These are phyloP conservation scores for Gnathonemus echidnorhynchus DNA, from an alignment of 2,113 vertebrate species.

Conservation along the genomic window DNA sequence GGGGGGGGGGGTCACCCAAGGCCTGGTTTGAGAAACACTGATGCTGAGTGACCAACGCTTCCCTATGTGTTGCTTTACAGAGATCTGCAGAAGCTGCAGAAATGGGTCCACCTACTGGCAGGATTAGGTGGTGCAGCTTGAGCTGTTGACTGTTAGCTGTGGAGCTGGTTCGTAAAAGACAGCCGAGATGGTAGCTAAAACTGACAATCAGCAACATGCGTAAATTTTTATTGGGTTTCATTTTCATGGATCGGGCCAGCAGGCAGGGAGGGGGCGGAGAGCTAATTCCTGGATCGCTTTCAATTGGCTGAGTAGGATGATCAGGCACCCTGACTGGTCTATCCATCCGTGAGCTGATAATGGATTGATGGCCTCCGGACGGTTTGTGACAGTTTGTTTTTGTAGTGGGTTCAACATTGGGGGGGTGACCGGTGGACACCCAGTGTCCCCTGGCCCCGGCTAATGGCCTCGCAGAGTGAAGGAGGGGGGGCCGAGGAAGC, in stretches of 20 bases:
- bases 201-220: background rate
- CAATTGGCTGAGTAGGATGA: background rate
- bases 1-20: background rate
- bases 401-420: background rate
- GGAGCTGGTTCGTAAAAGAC: background rate
- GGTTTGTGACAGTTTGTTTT: background rate
- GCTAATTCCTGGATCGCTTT: background rate
- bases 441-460: background rate
- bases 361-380: background rate
- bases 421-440: background rate
- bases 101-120: constrained; percentile 7
- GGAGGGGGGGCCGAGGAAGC: background rate
- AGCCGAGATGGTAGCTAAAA: background rate
- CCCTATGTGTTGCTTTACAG: background rate
- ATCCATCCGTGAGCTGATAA: background rate
- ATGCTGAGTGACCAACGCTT: background rate
- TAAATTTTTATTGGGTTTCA: background rate
- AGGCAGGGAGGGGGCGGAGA: background rate
- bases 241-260: background rate
- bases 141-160: too few species aligned
- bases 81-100: background rate
- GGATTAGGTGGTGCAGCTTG: background rate
- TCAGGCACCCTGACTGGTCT: background rate
- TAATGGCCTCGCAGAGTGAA: background rate
- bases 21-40: background rate